A percentile compares a stretch with the other conserved stretches of the same genome.
Conservation (phyloP, 2,888 invertebrate genomes). For the Eupithecia centaureata region DNA sequence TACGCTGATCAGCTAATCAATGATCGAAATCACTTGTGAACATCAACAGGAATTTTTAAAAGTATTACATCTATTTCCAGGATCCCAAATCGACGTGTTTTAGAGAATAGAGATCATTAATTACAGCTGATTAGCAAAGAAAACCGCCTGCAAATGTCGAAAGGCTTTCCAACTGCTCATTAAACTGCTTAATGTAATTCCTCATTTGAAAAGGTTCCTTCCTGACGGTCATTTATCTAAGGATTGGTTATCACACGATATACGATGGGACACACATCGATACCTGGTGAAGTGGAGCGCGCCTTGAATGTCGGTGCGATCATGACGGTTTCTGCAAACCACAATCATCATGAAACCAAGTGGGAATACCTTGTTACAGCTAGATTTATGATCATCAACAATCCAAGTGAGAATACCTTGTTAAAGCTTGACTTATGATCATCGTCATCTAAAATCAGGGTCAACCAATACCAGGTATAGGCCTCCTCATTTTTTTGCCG, state of each 20-base stretch:
- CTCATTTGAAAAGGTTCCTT: slow-evolving; percentile 1
- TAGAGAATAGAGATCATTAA: background rate
- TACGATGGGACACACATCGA: slow-evolving; percentile 49
- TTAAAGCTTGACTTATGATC: background rate
- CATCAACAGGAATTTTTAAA: background rate
- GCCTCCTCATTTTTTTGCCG: background rate
- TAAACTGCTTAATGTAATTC: no score
- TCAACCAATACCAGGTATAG: background rate
- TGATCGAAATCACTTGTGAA: background rate
- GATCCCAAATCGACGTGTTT: background rate
- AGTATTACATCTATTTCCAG: background rate
- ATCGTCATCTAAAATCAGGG: background rate
- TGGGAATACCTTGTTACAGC: slow-evolving; percentile 5
- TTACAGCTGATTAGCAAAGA: background rate
- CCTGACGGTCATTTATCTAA: slow-evolving; percentile 16
- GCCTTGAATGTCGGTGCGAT: slow-evolving; percentile 93
- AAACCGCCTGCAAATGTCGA: background rate
- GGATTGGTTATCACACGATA: slow-evolving; percentile 44
- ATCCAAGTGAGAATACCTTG: slow-evolving; percentile 21
- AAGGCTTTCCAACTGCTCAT: background rate
- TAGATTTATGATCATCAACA: slow-evolving; percentile 3
- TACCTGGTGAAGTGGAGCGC: slow-evolving; percentile 89
- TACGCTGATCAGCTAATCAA: background rate
- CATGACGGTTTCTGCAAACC: slow-evolving; percentile 88
- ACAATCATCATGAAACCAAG: slow-evolving; percentile 58